Evolutionary conservation across 2,113 vertebrate genomes (phyloP).

Genomic region (Neofelis nebulosa): DNA sequence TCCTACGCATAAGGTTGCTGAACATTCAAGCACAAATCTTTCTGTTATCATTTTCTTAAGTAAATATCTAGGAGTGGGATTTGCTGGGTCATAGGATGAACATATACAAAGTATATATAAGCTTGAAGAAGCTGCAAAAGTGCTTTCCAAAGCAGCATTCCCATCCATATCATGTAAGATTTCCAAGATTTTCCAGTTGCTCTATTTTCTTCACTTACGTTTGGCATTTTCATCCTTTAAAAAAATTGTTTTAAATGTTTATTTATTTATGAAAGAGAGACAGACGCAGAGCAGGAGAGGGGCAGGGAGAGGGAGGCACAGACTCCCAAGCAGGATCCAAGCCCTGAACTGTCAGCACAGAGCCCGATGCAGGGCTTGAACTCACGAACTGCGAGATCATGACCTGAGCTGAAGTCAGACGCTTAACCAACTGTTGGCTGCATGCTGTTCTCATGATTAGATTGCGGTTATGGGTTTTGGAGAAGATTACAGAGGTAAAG

Average conservation of each 20-base stretch:
- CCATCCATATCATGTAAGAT: background rate
- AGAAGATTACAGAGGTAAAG: background rate
- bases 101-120: background rate
- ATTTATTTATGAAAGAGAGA: too few relatives aligned
- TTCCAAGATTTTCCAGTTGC: background rate
- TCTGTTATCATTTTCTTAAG: background rate
- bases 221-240: background rate
- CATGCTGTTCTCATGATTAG: background rate
- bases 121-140: background rate
- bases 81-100: background rate
- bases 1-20: background rate
- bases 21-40: background rate
- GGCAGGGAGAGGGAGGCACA: too few relatives aligned
- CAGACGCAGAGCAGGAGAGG: too few relatives aligned
- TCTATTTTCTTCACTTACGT: background rate
- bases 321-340: too few relatives aligned
- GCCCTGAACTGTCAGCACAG: too few relatives aligned
- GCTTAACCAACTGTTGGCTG: background rate
- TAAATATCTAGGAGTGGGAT: background rate
- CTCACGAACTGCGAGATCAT: too few relatives aligned
- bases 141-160: background rate
- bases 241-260: too few relatives aligned
- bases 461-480: background rate
- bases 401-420: too few relatives aligned
- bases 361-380: too few relatives aligned